Conservation (phyloP, 2,888 invertebrate species). For the Pantelozetes paolii region DNA sequence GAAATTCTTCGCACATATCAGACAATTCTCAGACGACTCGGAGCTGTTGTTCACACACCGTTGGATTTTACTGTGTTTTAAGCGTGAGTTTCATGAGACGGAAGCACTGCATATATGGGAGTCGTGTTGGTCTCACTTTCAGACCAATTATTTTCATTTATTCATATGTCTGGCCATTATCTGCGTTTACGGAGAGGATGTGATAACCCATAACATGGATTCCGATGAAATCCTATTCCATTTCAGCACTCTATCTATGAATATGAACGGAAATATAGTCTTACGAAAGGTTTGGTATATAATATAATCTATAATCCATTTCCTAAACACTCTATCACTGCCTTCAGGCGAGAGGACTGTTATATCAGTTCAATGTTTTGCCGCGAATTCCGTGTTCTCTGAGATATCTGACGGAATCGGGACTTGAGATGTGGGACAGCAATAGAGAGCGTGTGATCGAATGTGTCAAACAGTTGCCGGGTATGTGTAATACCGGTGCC, state of each 20-base stretch:
- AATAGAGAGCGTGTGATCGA: constrained; percentile 80
- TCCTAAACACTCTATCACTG: background rate
- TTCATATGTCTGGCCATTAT: constrained; percentile 90
- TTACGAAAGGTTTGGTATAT: constrained; percentile 65
- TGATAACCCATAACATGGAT: constrained; percentile 82
- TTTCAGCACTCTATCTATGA: constrained; percentile 93
- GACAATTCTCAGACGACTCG: constrained; percentile 76
- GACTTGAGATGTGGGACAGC: constrained; percentile 92
- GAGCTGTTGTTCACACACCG: constrained; percentile 89
- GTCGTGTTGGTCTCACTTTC: constrained; percentile 93
- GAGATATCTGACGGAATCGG: constrained; percentile 77
- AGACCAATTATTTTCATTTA: constrained; percentile 92
- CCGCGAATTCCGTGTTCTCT: constrained; percentile 83
- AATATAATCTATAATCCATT: background rate
- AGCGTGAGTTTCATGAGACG: constrained; percentile 81
- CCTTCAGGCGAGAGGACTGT: constrained; percentile 71
- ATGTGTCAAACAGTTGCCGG: constrained; percentile 56
- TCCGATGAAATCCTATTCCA: constrained; percentile 92
- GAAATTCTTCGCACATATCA: constrained; percentile 79
- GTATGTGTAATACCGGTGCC: background rate
- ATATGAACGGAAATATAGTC: constrained; percentile 89
- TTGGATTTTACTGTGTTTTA: constrained; percentile 91
- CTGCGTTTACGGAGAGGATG: constrained; percentile 76
- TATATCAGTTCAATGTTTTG: constrained; percentile 83
- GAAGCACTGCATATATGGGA: constrained; percentile 91